Percentiles rank a stretch among this genome's conserved stretches.
These are phyloP conservation scores for Drepanosiphum platanoidis DNA, from an alignment of 2,888 invertebrate genomes.

Conservation along the genomic window DNA sequence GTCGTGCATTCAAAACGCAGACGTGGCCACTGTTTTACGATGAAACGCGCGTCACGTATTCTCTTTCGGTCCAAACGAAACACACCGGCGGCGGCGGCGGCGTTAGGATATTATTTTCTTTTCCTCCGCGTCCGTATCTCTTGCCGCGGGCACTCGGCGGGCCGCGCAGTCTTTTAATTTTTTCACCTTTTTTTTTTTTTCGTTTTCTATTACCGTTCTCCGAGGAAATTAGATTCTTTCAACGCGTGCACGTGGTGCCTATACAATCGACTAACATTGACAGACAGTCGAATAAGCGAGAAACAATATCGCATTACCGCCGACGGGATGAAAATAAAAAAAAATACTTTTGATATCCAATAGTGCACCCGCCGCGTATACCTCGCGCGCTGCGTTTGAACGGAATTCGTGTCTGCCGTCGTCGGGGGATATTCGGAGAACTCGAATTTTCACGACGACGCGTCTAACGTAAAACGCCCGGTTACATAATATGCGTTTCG, in stretches of 20 bases:
- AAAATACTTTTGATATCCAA: constrained; percentile 13
- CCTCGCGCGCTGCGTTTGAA: neutral
- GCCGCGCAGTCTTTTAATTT: neutral
- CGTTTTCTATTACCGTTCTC: neutral
- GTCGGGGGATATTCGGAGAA: neutral
- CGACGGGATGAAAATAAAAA: neutral
- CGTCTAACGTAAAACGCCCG: neutral
- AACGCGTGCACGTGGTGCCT: neutral
- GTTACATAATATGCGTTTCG: neutral
- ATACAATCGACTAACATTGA: constrained; percentile 3
- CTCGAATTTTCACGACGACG: neutral
- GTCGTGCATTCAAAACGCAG: no score
- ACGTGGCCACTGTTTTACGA: no score
- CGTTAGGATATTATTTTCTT: no score
- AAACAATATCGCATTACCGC: neutral
- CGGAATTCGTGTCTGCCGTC: neutral
- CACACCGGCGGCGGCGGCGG: no score
- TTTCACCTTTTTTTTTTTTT: neutral
- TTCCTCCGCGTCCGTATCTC: no score
- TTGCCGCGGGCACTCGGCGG: no score
- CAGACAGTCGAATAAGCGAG: constrained; percentile 30
- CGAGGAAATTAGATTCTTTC: constrained; percentile 33
- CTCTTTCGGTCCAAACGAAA: no score
- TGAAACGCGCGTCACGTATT: no score
- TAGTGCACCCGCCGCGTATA: no score